Conservation (phyloP, 2,888 invertebrate species). For the Pachydiplax longipennis region DNA sequence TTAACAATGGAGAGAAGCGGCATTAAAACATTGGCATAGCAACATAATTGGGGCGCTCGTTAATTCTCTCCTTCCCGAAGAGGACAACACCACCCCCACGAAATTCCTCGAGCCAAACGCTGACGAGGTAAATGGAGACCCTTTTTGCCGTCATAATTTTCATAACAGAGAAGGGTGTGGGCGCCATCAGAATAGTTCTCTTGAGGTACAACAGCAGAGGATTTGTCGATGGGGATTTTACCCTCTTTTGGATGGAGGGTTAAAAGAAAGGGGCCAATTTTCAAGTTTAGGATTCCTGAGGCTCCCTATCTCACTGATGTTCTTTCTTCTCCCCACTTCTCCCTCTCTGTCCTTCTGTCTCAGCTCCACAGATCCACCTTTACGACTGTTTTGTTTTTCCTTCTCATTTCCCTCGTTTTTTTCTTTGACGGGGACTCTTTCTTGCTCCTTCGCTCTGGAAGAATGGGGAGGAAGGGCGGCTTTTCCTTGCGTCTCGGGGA, state of each 20-base stretch:
- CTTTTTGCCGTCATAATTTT: neutral
- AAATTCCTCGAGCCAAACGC: neutral
- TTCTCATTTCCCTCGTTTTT: neutral
- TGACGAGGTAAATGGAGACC: neutral
- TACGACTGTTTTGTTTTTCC: neutral
- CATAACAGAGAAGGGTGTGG: neutral
- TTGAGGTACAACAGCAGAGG: neutral
- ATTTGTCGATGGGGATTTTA: neutral
- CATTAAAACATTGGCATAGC: neutral
- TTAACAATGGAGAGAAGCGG: no score
- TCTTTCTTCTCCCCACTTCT: neutral
- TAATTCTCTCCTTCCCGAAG: neutral
- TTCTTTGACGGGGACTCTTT: neutral
- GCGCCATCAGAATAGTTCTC: neutral
- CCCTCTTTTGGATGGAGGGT: neutral
- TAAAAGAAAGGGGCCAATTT: neutral
- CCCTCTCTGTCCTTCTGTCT: neutral
- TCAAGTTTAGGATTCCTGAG: conserved; percentile 23
- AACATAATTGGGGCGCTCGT: neutral
- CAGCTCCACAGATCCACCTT: neutral
- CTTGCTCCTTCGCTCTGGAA: neutral
- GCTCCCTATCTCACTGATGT: neutral
- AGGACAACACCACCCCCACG: neutral
- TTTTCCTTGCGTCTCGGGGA: neutral
- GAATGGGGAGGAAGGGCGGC: neutral